Evolutionary conservation across 2,113 vertebrate genomes (phyloP).

Genomic region (Cyprinodon brontotheroides): DNA sequence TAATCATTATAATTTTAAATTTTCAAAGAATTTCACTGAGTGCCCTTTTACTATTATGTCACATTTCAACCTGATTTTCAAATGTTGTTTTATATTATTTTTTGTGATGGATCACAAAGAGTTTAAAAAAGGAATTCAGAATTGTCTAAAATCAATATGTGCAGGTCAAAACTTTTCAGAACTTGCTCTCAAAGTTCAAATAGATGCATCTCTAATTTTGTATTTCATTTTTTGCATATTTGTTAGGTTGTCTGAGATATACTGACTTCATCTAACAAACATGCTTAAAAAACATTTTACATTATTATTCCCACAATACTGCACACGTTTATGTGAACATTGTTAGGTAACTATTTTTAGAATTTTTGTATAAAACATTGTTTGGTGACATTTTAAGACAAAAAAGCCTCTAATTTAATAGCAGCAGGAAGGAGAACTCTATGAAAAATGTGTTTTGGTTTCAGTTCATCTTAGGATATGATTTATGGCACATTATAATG

Average conservation of each 20-base stretch:
- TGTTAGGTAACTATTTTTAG: not conserved
- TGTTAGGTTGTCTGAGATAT: conserved; percentile 42
- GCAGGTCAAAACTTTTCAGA: not conserved
- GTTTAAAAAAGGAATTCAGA: too few relatives aligned
- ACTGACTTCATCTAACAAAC: conserved; percentile 23
- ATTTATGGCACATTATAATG: not conserved
- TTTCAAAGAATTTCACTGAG: too few relatives aligned
- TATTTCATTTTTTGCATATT: conserved; percentile 56
- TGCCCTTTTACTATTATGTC: too few relatives aligned
- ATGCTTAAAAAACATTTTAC: conserved; percentile 14
- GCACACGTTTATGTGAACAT: conserved; percentile 29
- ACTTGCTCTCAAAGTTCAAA: too few relatives aligned
- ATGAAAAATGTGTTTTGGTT: not conserved
- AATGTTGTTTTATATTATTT: too few relatives aligned
- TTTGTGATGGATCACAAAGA: too few relatives aligned
- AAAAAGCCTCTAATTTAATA: conserved; percentile 21
- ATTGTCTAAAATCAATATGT: not conserved
- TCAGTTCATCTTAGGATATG: not conserved
- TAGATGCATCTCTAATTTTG: not conserved
- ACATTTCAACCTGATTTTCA: too few relatives aligned
- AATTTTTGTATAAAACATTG: not conserved
- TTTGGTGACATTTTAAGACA: conserved; percentile 3
- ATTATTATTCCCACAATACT: conserved; percentile 32
- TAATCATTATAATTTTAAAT: too few relatives aligned
- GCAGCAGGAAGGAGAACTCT: not conserved